Evolutionary conservation across 1,140 invertebrate genomes (phyloP).

Genomic region (Formica exsecta): DNA sequence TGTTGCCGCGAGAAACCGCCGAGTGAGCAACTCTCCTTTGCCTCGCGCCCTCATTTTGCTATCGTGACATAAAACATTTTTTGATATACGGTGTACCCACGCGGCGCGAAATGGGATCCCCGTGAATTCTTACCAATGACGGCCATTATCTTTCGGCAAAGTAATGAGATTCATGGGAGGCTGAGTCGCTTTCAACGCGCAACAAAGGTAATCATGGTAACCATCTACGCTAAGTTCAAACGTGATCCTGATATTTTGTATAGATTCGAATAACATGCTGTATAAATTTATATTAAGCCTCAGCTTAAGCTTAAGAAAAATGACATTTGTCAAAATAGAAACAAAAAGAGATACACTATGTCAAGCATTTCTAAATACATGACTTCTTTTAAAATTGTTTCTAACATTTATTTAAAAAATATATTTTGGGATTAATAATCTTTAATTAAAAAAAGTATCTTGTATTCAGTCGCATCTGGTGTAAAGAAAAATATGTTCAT

Average conservation of each 20-base stretch:
- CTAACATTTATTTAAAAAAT: neutral
- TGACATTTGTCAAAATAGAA: neutral
- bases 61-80: conserved; percentile 67
- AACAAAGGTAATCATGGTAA: conserved; percentile 13
- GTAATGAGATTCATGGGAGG: conserved; percentile 39
- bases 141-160: conserved; percentile 31
- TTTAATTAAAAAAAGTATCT: neutral
- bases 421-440: neutral
- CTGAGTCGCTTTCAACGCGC: conserved; percentile 46
- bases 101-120: conserved; percentile 36
- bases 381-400: neutral
- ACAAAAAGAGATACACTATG: neutral
- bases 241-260: neutral
- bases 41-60: neutral
- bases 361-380: neutral
- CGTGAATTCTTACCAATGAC: conserved; percentile 38
- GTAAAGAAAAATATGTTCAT: neutral
- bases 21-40: neutral
- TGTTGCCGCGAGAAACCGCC: conserved; percentile 60
- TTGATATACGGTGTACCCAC: conserved; percentile 60
- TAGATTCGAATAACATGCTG: neutral
- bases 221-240: neutral
- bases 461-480: neutral
- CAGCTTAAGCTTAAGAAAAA: neutral
- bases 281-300: neutral